Evolutionary conservation across 2,797 vertebrate genomes (phyloP), one percentile per base, ranked within the genome.

Genomic region (Hapalemur alaotrensis): DNA sequence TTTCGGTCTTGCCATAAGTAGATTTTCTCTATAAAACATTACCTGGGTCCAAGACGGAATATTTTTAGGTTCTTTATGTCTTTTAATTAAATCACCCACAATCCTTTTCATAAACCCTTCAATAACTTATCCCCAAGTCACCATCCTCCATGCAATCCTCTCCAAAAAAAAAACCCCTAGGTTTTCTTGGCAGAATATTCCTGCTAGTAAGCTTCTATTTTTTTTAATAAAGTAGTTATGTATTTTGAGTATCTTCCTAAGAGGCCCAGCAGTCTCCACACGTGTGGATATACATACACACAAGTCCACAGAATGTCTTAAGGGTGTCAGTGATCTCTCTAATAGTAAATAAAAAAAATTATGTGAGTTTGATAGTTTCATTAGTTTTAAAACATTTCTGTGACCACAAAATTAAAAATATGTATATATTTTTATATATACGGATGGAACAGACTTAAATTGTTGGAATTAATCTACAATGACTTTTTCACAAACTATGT

Each of bases 211-310:
- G 1, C 3, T 38, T 9, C 15, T 52, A 28, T 90, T 32, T 54
- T 57, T 30, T 14, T 8, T 54, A 38, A 38, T 38, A 38, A 48
- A 5, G 3, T 3, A 28, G 7, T 38, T 6, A 0, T 10, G 2
- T 78, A 46, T 43, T 11, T 72, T 91, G 30, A 76, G 9, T 46
- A 52, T 48, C 22, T 88, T 73, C 46, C 88, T 38, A 23, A 23
- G 72, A 50, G 12, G 2, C 4, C 46, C n/a, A 25, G n/a, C 15
- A 38, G 9, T 69, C 7, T 59, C 13, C 18, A 22, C 0, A 8
- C 25, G 18, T 38, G 20, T 35, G 22, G 1, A 8, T 41, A 18
- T 7, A 10, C 35, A 20, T 5, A 50, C 15, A 8, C 0, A 72
- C 17, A 78, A 23, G 6, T 30, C 18, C 65, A 13, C 0, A 46